These are phyloP conservation scores for Brevipalpus yothersi DNA, from an alignment of 1,140 invertebrate genomes.

Conservation along the genomic window DNA sequence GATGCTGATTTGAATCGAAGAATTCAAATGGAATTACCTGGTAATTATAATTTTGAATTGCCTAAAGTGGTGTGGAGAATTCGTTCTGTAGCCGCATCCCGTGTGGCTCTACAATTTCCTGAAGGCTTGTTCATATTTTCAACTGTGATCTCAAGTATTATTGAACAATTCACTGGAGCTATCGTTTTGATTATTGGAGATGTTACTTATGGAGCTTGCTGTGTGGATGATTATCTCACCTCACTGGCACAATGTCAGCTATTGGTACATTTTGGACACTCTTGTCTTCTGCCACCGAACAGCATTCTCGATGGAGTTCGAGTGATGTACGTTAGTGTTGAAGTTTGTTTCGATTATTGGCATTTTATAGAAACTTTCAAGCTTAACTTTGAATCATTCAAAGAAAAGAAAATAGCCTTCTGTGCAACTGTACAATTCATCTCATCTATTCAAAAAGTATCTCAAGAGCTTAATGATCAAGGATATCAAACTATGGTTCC, in stretches of 20 bases:
- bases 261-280: slow-evolving; percentile 93
- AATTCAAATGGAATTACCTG: slow-evolving; percentile 32
- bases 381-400: slow-evolving; percentile 30
- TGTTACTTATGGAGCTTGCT: slow-evolving; percentile 96
- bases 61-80: slow-evolving; percentile 95
- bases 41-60: slow-evolving; percentile 97
- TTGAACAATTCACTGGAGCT: slow-evolving; percentile 69
- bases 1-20: slow-evolving; percentile 14
- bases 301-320: slow-evolving; percentile 55
- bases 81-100: slow-evolving; percentile 44
- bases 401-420: slow-evolving; percentile 35
- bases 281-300: slow-evolving; percentile 85
- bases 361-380: slow-evolving; percentile 79
- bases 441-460: slow-evolving; percentile 55
- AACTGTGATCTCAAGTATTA: slow-evolving; percentile 75
- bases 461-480: slow-evolving; percentile 34
- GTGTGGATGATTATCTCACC: slow-evolving; percentile 93
- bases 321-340: slow-evolving; percentile 88
- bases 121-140: slow-evolving; percentile 80
- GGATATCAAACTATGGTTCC: slow-evolving; percentile 56
- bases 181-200: slow-evolving; percentile 94
- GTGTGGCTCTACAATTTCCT: slow-evolving; percentile 86
- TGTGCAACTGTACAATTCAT: slow-evolving; percentile 97
- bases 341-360: slow-evolving; percentile 53
- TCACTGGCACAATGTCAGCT: slow-evolving; percentile 67